Conservation (phyloP, 1,140 invertebrate genomes). For the Samia ricini region DNA sequence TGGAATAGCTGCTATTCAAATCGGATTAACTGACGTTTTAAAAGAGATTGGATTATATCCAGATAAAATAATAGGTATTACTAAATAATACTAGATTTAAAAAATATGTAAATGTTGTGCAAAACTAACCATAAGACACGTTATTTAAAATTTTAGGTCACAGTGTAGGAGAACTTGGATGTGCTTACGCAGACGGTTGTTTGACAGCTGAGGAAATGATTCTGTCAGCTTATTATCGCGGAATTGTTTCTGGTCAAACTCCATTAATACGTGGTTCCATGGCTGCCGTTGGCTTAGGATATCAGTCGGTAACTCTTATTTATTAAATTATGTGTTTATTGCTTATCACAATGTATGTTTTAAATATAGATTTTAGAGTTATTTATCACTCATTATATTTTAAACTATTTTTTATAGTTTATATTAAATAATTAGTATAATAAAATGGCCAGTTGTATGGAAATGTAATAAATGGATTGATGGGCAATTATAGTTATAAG, state of each 20-base stretch:
- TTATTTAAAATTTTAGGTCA: conserved; percentile 77
- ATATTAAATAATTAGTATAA: neutral
- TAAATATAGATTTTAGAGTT: neutral
- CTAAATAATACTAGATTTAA: too few relatives aligned
- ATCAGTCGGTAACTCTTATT: conserved; percentile 51
- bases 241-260: conserved; percentile 85
- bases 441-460: neutral
- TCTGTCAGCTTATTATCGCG: conserved; percentile 87
- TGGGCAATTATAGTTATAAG: too few relatives aligned
- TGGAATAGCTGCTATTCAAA: conserved; percentile 92
- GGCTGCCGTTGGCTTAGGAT: conserved; percentile 79
- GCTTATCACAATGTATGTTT: neutral
- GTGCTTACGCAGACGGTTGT: too few relatives aligned
- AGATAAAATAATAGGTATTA: too few relatives aligned
- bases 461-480: neutral
- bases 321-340: conserved; percentile 5
- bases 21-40: too few relatives aligned
- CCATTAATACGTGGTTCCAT: conserved; percentile 83
- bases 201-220: conserved; percentile 90
- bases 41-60: too few relatives aligned
- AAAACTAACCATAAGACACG: too few relatives aligned
- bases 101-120: too few relatives aligned
- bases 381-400: neutral
- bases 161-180: too few relatives aligned
- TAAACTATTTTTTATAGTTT: neutral